Evolutionary conservation across 2,113 vertebrate genomes (phyloP), one percentile per base, ranked within the genome.

Genomic region (Neogobius melanostomus): DNA sequence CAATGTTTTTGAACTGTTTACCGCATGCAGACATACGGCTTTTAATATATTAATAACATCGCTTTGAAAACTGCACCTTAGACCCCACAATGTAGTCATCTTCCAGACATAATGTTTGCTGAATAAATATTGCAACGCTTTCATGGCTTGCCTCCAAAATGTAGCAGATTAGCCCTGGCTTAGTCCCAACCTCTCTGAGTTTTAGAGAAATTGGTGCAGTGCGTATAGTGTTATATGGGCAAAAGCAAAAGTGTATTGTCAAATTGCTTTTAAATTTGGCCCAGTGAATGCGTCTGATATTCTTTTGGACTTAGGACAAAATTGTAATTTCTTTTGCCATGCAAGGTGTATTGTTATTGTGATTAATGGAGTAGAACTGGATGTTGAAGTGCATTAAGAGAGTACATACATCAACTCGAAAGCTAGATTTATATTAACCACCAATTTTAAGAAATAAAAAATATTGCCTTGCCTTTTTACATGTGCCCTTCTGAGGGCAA

Each of bases 291-390:
- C 15, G 1, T 61, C 15, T 44, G 7, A 61, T 61, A 61, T 45
- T 45, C 1, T 42, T 61, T 44, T 44, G 36, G 42, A 45, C 15
- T 61, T 44, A 11, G 4, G 59, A 61, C 59, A 61, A 45, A 51
- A 61, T 45, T 61, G 42, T 43, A 43, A 44, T 61, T n/a, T 61
- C 42, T 61, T 61, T 43, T 61, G 59, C 59, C 14, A 61, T 61
- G 59, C 66, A 66, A 12, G 46, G 59, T 62, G 48, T 66, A 79
- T 84, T 76, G 68, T 83, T 28, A 81, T 85, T 76, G 69, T 42
- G 71, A 82, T 80, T 80, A 74, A 77, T 81, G 17, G 49, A 77
- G 80, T 72, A 10, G 59, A 44, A 61, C 15, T 45, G 59, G 42
- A 43, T 44, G 59, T 61, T 44, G 14, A 60, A 61, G 59, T 28